These are phyloP conservation scores for Sebastes diaconus DNA, from an alignment of 2,797 vertebrate species.

Conservation along the genomic window DNA sequence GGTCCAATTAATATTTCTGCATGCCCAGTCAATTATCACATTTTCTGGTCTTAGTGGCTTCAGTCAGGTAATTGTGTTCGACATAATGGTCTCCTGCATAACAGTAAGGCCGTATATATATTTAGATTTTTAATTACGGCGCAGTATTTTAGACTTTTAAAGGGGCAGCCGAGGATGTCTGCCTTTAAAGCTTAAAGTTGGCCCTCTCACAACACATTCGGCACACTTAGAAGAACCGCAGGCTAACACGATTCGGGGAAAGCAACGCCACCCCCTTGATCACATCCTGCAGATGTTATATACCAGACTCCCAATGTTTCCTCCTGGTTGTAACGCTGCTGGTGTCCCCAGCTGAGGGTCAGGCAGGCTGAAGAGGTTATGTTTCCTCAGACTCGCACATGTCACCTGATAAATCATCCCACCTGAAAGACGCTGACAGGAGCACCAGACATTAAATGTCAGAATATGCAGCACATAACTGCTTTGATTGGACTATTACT, in stretches of 20 bases:
- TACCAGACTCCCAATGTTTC: neutral
- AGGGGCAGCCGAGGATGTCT: neutral
- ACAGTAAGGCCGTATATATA: neutral
- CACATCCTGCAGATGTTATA: conserved; percentile 24
- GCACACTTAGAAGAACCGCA: neutral
- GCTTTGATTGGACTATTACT: neutral
- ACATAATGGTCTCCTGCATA: conserved; percentile 1
- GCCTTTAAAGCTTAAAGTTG: neutral
- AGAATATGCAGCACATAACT: neutral
- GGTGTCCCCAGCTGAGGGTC: conserved; percentile 5
- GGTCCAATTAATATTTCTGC: conserved; percentile 22
- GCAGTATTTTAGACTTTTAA: neutral
- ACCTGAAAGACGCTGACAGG: neutral
- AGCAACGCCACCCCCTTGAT: neutral
- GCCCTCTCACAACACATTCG: neutral
- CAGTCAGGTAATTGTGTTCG: conserved; percentile 8
- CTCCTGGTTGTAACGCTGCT: neutral
- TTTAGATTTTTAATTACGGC: conserved; percentile 18
- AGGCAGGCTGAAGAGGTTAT: conserved; percentile 3
- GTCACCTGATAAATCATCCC: neutral
- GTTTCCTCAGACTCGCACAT: conserved; percentile 9
- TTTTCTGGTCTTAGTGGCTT: conserved; percentile 22
- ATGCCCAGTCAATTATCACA: conserved; percentile 27
- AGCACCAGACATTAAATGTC: neutral
- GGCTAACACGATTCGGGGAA: conserved; percentile 5